Percentiles rank a stretch among this genome's conserved stretches.
Evolutionary conservation across 2,888 invertebrate species (phyloP).

Genomic region (Anagyrus pseudococci): DNA sequence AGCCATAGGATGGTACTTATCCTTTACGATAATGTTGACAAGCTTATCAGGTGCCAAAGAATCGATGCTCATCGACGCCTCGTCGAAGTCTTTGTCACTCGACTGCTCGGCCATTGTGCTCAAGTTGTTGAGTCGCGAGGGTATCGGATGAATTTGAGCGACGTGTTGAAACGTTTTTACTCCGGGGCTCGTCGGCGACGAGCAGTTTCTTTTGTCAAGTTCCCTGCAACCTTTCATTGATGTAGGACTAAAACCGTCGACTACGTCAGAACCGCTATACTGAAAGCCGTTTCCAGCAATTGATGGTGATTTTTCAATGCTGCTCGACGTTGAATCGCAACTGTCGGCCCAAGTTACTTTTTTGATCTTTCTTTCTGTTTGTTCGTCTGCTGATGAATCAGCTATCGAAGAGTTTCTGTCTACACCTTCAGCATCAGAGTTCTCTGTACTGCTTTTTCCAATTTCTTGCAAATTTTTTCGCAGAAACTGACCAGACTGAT

Average conservation of each 20-base stretch:
- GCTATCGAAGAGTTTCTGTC: constrained; percentile 7
- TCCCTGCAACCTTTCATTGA: constrained; percentile 6
- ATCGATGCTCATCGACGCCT: constrained; percentile 40
- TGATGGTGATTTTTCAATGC: constrained; percentile 17
- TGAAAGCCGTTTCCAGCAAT: constrained; percentile 18
- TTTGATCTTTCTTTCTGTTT: constrained; percentile 26
- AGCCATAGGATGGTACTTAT: constrained; percentile 53
- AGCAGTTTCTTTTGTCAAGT: too few species aligned
- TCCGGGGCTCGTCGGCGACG: constrained; percentile 9
- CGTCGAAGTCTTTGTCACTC: constrained; percentile 1
- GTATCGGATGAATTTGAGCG: constrained; percentile 22
- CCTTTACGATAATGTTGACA: constrained; percentile 51
- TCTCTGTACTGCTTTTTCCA: constrained; percentile 1
- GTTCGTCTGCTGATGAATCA: constrained; percentile 10
- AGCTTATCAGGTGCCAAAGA: constrained; percentile 54
- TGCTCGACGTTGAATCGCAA: constrained; percentile 4
- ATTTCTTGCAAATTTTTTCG: constrained; percentile 11
- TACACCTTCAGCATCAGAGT: constrained; percentile 9
- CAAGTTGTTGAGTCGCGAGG: too few species aligned
- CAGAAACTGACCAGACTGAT: constrained; percentile 8
- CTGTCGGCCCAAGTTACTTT: constrained; percentile 36
- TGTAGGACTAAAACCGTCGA: constrained; percentile 28
- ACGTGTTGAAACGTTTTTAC: constrained; percentile 14
- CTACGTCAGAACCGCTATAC: constrained; percentile 16
- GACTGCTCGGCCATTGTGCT: too few species aligned